Percentiles rank a stretch among this genome's conserved stretches.
phyloP scores from a whole-genome alignment of 1,140 invertebrate genomes.

The Orchestia grillus region DNA sequence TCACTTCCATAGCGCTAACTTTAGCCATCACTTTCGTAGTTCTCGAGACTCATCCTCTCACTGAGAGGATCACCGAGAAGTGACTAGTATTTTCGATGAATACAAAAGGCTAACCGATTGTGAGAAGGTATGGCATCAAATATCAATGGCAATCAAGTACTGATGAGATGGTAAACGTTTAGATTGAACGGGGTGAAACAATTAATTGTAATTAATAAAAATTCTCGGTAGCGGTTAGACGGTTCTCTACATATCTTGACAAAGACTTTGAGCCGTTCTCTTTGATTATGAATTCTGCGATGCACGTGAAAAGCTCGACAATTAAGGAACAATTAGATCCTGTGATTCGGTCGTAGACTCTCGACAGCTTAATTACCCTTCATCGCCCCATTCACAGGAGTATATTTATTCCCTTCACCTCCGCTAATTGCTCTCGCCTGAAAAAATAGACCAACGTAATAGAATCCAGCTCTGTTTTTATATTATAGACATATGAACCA shows the following conservation, averaged over 20 bases:
- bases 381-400: background rate
- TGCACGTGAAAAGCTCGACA: background rate
- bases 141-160: background rate
- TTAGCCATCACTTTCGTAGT: no score
- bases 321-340: constrained; percentile 11
- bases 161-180: background rate
- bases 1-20: no score
- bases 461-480: background rate
- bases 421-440: background rate
- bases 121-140: background rate
- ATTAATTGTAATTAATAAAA: background rate
- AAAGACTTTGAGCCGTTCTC: background rate
- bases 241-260: background rate
- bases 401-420: background rate
- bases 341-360: constrained; percentile 12
- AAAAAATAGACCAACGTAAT: background rate
- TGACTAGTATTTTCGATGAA: background rate
- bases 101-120: background rate
- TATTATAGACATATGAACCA: constrained; percentile 2
- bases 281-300: background rate
- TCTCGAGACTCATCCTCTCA: no score
- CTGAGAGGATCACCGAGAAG: no score
- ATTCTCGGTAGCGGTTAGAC: background rate
- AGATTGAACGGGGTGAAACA: background rate
- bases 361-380: constrained; percentile 22